Percentiles rank a stretch among this genome's conserved stretches.
Evolutionary conservation across 2,113 vertebrate genomes (phyloP).

Genomic region (Nipponia nippon): DNA sequence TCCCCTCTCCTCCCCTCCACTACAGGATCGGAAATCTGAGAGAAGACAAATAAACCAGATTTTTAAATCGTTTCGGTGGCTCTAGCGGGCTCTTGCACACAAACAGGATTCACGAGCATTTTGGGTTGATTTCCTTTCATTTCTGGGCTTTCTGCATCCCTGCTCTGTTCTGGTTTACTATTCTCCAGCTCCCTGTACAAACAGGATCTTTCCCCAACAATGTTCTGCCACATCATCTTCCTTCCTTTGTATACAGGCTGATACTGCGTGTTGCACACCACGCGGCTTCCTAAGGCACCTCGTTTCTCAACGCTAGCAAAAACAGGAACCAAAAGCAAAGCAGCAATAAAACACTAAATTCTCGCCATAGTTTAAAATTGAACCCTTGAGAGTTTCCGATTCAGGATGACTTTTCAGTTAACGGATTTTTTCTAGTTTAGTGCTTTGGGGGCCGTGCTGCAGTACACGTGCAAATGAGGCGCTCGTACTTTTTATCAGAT

Average conservation of each 20-base stretch:
- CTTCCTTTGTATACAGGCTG: constrained; percentile 56
- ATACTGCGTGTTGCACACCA: constrained; percentile 19
- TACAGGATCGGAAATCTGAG: background rate
- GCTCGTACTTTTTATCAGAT: background rate
- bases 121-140: constrained; percentile 2
- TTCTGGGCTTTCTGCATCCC: constrained; percentile 5
- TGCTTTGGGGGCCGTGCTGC: background rate
- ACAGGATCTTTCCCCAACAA: constrained; percentile 59
- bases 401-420: constrained; percentile 31
- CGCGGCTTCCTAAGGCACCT: constrained; percentile 18
- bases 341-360: background rate
- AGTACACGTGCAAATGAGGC: background rate
- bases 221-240: constrained; percentile 56
- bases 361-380: background rate
- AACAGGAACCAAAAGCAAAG: constrained; percentile 61
- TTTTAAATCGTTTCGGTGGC: background rate
- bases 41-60: background rate
- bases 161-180: background rate
- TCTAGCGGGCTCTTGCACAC: background rate
- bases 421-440: background rate
- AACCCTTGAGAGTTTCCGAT: constrained; percentile 16
- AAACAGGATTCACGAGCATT: background rate
- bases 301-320: constrained; percentile 37
- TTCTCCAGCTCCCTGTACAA: constrained; percentile 31
- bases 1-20: background rate